These are phyloP conservation scores for Zoanthus sansibaricus DNA, from an alignment of 92 coral and sea anemone genomes.

Conservation along the genomic window DNA sequence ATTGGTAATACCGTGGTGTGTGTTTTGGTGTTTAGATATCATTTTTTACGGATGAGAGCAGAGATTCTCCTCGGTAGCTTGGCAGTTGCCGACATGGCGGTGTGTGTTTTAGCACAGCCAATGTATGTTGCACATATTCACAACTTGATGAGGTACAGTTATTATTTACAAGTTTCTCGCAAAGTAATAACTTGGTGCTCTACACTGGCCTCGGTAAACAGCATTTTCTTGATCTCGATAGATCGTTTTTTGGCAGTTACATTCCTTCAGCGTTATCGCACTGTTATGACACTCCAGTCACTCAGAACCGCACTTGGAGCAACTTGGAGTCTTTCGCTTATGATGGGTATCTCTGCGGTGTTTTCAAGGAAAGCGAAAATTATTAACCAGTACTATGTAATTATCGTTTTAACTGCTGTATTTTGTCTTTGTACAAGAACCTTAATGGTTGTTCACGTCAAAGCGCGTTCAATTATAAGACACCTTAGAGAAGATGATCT, in stretches of 20 bases:
- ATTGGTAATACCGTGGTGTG: constrained; percentile 79
- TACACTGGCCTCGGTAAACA: constrained; percentile 73
- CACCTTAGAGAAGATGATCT: constrained; percentile 18
- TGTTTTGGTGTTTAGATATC: constrained; percentile 75
- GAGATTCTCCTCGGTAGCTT: constrained; percentile 79
- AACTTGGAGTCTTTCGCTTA: constrained; percentile 72
- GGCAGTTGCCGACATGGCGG: constrained; percentile 78
- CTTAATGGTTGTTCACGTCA: constrained; percentile 65
- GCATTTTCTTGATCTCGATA: constrained; percentile 73
- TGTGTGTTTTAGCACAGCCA: constrained; percentile 76
- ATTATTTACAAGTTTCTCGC: constrained; percentile 49
- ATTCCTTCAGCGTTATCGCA: constrained; percentile 73
- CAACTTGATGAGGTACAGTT: not conserved
- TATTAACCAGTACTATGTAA: constrained; percentile 75
- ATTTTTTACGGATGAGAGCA: constrained; percentile 76
- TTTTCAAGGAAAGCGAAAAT: constrained; percentile 68
- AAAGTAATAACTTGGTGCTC: constrained; percentile 77
- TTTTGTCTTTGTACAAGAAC: constrained; percentile 66
- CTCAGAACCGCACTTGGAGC: constrained; percentile 60
- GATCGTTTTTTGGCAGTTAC: constrained; percentile 83
- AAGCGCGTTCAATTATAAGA: constrained; percentile 47
- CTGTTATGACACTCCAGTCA: constrained; percentile 53
- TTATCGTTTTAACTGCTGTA: constrained; percentile 58
- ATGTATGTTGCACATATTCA: constrained; percentile 65
- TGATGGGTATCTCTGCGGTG: constrained; percentile 68